Evolutionary conservation across 2,888 invertebrate species (phyloP).

Genomic region (Apodemia zela): DNA sequence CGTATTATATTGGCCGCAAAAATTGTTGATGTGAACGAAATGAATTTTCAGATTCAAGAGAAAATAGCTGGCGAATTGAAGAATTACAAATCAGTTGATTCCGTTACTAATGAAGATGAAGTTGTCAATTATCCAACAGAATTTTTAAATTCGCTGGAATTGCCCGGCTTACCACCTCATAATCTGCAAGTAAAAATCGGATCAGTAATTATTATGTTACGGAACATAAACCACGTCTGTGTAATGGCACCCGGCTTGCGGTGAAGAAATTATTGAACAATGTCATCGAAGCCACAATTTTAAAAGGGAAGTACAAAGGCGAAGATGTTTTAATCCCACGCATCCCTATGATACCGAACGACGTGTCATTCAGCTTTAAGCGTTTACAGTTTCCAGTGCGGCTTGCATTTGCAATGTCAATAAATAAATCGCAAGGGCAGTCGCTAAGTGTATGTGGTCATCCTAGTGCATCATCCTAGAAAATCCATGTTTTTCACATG

Average conservation of each 20-base stretch:
- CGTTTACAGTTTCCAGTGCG: too few relatives aligned
- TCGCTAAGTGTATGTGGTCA: too few relatives aligned
- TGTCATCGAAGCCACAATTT: slow-evolving; percentile 21
- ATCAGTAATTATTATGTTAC: slow-evolving; percentile 28
- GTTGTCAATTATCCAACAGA: slow-evolving; percentile 25
- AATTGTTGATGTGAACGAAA: slow-evolving; percentile 16
- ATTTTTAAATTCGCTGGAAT: slow-evolving; percentile 17
- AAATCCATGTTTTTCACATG: too few relatives aligned
- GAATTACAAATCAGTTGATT: slow-evolving; percentile 22
- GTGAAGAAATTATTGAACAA: slow-evolving; percentile 25
- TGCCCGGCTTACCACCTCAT: not conserved
- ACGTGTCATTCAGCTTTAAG: too few relatives aligned
- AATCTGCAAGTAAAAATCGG: slow-evolving; percentile 26
- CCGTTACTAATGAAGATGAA: slow-evolving; percentile 22
- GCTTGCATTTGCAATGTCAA: too few relatives aligned
- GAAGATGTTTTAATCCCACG: slow-evolving; percentile 36
- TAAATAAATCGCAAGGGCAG: too few relatives aligned
- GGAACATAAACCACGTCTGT: slow-evolving; percentile 8
- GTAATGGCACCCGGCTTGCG: slow-evolving; percentile 20
- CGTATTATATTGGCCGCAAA: not conserved
- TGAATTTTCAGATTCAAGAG: slow-evolving; percentile 18
- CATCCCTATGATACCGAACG: slow-evolving; percentile 24
- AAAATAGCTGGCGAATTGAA: slow-evolving; percentile 18
- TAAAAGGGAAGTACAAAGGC: slow-evolving; percentile 37
- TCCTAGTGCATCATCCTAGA: too few relatives aligned